Percentiles rank a stretch among this genome's conserved stretches.
Evolutionary conservation across 2,888 invertebrate genomes (phyloP).

Genomic region (Chloroclystis v-ata): DNA sequence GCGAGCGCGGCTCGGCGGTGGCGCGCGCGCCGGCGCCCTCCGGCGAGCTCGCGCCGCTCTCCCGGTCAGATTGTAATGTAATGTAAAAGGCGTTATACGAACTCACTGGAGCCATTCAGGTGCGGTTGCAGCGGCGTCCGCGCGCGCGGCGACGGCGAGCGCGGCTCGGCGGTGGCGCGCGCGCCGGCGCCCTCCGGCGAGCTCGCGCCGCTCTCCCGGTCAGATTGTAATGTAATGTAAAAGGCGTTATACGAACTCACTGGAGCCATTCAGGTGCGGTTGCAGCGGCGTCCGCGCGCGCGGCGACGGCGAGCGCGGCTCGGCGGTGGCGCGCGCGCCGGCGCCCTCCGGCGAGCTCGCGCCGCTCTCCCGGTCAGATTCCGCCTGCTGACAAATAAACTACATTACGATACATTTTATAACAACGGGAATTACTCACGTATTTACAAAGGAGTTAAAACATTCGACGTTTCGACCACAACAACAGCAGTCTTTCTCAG

Average conservation of each 20-base stretch:
- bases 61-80: slow-evolving; percentile 82
- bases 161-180: slow-evolving; percentile 63
- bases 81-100: slow-evolving; percentile 56
- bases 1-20: slow-evolving; percentile 62
- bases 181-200: slow-evolving; percentile 79
- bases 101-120: slow-evolving; percentile 78
- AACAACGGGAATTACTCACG: no score
- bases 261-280: slow-evolving; percentile 74
- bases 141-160: slow-evolving; percentile 62
- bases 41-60: slow-evolving; percentile 81
- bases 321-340: slow-evolving; percentile 65
- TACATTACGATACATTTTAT: neutral
- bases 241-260: slow-evolving; percentile 70
- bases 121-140: slow-evolving; percentile 62
- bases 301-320: slow-evolving; percentile 64
- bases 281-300: slow-evolving; percentile 60
- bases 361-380: slow-evolving; percentile 82
- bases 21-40: slow-evolving; percentile 74
- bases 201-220: slow-evolving; percentile 81
- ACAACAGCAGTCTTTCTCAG: no score
- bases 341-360: slow-evolving; percentile 80
- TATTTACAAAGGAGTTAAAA: no score
- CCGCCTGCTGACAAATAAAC: slow-evolving; percentile 66
- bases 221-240: no score
- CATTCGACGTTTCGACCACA: no score